These are phyloP conservation scores for Oenanthe oenanthe DNA, from an alignment of 2,113 vertebrate genomes.

Conservation along the genomic window DNA sequence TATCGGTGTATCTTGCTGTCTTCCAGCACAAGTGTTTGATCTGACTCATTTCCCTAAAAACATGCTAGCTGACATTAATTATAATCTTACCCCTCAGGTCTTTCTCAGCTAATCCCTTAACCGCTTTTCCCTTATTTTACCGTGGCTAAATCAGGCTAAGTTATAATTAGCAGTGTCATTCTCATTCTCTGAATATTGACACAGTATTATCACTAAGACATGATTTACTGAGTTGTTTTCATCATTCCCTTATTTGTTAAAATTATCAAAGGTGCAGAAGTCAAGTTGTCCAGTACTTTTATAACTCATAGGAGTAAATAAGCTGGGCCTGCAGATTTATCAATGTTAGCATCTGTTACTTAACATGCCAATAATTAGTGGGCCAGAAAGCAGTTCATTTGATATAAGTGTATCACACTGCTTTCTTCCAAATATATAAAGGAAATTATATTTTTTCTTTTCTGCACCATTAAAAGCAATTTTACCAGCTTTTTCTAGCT, in stretches of 20 bases:
- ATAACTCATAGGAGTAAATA: background rate
- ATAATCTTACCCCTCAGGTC: background rate
- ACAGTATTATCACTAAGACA: background rate
- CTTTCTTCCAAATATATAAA: background rate
- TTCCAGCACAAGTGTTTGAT: background rate
- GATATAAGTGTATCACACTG: background rate
- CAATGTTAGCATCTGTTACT: background rate
- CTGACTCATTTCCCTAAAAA: slow-evolving; percentile 39
- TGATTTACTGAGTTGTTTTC: background rate
- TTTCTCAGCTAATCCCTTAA: slow-evolving; percentile 28
- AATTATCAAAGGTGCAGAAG: background rate
- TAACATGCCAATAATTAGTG: background rate
- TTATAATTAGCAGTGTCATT: background rate
- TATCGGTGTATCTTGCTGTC: background rate
- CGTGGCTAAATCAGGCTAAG: background rate
- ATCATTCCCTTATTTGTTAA: background rate
- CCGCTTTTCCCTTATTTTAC: background rate
- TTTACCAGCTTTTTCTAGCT: background rate
- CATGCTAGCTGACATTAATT: slow-evolving; percentile 1
- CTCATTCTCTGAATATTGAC: background rate
- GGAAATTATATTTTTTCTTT: background rate
- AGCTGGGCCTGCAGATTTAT: background rate
- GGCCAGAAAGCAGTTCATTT: background rate
- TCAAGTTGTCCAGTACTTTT: background rate
- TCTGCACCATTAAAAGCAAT: background rate